Evolutionary conservation across 2,113 vertebrate genomes (phyloP), one percentile per base, ranked within the genome.

Genomic region (Antidorcas marsupialis): DNA sequence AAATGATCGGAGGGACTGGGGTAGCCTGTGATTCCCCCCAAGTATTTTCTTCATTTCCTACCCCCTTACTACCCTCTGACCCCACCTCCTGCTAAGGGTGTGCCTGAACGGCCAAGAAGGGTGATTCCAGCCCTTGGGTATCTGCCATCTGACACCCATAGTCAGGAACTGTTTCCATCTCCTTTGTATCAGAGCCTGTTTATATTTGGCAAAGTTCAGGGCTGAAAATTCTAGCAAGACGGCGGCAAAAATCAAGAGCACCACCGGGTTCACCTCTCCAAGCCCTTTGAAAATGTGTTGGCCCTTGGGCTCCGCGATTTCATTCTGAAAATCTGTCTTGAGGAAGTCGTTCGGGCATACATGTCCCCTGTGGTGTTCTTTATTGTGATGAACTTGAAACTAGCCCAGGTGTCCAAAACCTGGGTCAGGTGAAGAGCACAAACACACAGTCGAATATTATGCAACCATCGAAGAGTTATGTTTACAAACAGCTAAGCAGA

Each of bases 401-500:
- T 0, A 39, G 39, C 64, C 33, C 74, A 15, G 39, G n/a, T 6
- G 71, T 25, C 30, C 79, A 33, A n/a, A 47, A 4, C 43, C 43
- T 2, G 13, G 27, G 27, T 81, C 1, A 7, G 60, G 86, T 27
- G n/a, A 71, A 27, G 2, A n/a, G 45, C n/a, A 16, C 11, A 50
- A 25, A 33, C 15, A 23, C 25, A 30, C 45, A 14, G 8, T 19
- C 47, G 59, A 52, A 50, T 33, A 78, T 93, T 89, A 88, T 3
- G 28, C 81, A 93, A 84, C 43, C 81, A 11, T 39, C 36, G 21
- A n/a, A 71, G 90, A 87, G 52, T 21, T 25, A 6, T 94, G 95
- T 95, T 98, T 94, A 88, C 93, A 82, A 94, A 94, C 82, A 79
- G 87, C 21, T 64, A 59, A n/a, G 33, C 33, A 50, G 55, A 86